Evolutionary conservation across 2,797 vertebrate genomes (phyloP).

Genomic region (Eulemur mongoz): DNA sequence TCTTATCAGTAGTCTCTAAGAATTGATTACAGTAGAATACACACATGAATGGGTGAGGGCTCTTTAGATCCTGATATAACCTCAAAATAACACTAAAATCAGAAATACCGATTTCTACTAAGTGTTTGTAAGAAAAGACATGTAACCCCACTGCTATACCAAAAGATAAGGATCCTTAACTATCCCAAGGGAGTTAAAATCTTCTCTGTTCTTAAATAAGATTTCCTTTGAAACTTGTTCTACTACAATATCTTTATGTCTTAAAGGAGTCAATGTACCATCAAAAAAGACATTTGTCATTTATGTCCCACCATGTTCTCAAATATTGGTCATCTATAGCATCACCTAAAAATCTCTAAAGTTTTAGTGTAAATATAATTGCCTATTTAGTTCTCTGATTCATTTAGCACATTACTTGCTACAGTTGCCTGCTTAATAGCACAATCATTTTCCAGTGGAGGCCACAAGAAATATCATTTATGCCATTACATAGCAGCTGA

Average conservation of each 20-base stretch:
- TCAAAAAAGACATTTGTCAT: background rate
- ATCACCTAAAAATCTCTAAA: background rate
- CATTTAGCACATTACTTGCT: background rate
- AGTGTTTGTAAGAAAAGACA: background rate
- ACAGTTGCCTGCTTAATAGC: background rate
- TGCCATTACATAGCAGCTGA: background rate
- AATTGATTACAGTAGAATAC: background rate
- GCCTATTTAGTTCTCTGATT: background rate
- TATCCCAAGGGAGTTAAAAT: background rate
- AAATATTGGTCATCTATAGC: background rate
- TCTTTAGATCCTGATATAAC: background rate
- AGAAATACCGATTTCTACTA: background rate
- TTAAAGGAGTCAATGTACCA: background rate
- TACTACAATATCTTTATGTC: background rate
- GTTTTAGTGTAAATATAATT: background rate
- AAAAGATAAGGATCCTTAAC: background rate
- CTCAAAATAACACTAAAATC: constrained; percentile 27
- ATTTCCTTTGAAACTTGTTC: constrained; percentile 1
- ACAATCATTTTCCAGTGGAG: background rate
- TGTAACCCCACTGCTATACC: background rate
- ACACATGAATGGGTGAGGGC: background rate
- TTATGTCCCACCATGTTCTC: background rate
- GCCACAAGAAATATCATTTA: background rate
- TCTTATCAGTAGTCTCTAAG: background rate
- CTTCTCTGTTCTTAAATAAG: background rate